Conservation (phyloP, 2,113 vertebrate genomes). For the Anas platyrhynchos region DNA sequence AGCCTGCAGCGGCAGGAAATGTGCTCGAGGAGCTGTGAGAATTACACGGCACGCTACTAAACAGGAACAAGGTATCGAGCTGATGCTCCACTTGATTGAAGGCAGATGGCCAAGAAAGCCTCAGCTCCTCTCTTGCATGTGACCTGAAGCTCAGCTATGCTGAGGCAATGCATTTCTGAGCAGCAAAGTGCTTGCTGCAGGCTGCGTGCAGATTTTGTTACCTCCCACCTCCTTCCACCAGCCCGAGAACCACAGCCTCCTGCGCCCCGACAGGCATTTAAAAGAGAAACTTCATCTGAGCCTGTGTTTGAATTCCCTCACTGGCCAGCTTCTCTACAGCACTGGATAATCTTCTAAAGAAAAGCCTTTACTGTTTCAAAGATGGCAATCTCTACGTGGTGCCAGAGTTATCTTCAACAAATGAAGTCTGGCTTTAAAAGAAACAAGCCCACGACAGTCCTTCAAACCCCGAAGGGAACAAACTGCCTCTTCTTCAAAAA, state of each 20-base stretch:
- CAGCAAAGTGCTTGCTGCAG: background rate
- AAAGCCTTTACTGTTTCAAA: background rate
- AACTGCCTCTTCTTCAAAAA: background rate
- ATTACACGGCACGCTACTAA: background rate
- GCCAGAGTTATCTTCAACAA: background rate
- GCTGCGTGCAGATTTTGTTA: background rate
- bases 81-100: background rate
- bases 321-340: background rate
- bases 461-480: background rate
- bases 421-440: background rate
- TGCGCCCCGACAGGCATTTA: background rate
- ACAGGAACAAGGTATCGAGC: background rate
- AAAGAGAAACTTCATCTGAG: background rate
- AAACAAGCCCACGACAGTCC: background rate
- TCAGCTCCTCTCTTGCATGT: background rate
- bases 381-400: background rate
- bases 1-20: conserved; percentile 18
- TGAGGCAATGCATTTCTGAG: background rate
- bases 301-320: background rate
- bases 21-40: background rate
- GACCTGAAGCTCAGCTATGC: background rate
- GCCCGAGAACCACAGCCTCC: background rate
- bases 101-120: background rate
- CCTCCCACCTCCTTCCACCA: background rate
- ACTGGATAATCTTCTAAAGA: background rate